A percentile compares a stretch with the other conserved stretches of the same genome.
Conservation (phyloP, 2,113 vertebrate genomes). For the Corydoras maculifer region DNA sequence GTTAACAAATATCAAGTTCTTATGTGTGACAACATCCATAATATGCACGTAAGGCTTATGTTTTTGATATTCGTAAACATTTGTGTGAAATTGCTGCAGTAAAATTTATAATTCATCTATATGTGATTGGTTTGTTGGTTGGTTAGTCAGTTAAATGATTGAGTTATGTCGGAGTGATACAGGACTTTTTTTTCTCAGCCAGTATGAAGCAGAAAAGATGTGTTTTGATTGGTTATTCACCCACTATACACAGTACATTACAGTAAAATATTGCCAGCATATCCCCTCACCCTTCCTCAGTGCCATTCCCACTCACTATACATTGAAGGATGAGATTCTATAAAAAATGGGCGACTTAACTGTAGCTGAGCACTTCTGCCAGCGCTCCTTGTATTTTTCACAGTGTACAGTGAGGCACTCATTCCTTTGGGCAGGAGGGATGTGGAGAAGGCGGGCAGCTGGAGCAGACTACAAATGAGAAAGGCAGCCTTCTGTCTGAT, state of each 20-base stretch:
- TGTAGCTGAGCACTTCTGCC: constrained; percentile 10
- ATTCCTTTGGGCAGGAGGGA: constrained; percentile 24
- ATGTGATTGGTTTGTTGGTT: too few species aligned
- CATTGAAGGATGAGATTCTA: constrained; percentile 13
- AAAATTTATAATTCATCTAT: too few species aligned
- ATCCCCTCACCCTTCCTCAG: constrained; percentile 1
- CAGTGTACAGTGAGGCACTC: constrained; percentile 16
- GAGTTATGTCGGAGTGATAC: too few species aligned
- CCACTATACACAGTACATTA: background rate
- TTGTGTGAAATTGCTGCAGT: too few species aligned
- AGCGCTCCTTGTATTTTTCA: constrained; percentile 17
- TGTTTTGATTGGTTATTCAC: background rate
- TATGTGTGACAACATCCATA: too few species aligned
- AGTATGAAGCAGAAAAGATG: background rate
- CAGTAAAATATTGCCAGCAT: constrained; percentile 10
- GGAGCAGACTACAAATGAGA: constrained; percentile 59
- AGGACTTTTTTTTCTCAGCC: too few species aligned
- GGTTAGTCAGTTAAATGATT: too few species aligned
- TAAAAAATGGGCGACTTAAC: constrained; percentile 13
- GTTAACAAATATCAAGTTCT: too few species aligned
- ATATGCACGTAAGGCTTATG: too few species aligned
- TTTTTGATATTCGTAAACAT: too few species aligned
- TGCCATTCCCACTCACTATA: background rate
- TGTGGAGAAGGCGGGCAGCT: constrained; percentile 48
- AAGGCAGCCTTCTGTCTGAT: constrained; percentile 23